phyloP scores from a whole-genome alignment of 2,888 invertebrate genomes.

The Taphrorychus bicolor region DNA sequence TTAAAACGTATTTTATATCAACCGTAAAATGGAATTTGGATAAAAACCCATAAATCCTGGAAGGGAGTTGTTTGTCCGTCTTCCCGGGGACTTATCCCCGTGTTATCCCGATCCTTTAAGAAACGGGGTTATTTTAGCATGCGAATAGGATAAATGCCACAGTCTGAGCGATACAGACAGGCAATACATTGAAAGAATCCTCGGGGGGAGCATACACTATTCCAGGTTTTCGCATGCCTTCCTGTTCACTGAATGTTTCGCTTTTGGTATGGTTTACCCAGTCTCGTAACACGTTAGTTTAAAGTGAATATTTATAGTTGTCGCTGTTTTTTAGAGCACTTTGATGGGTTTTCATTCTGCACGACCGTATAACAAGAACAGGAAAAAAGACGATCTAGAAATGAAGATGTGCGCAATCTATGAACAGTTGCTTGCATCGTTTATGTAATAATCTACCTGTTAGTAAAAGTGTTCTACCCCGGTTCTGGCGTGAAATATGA shows the following conservation, averaged over 20 bases:
- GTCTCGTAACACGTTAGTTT: not conserved
- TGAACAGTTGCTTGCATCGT: slow-evolving; percentile 28
- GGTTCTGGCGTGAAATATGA: slow-evolving; percentile 51
- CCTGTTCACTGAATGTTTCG: slow-evolving; percentile 20
- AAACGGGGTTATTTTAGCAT: slow-evolving; percentile 52
- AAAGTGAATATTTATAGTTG: no score
- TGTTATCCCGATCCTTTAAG: slow-evolving; percentile 41
- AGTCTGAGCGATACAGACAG: slow-evolving; percentile 55
- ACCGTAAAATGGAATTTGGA: slow-evolving; percentile 29
- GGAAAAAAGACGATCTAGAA: no score
- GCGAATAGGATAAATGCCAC: slow-evolving; percentile 54
- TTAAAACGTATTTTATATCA: slow-evolving; percentile 24
- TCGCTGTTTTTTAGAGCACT: no score
- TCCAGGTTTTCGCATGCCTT: slow-evolving; percentile 21
- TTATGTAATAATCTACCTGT: slow-evolving; percentile 42
- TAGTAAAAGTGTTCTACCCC: slow-evolving; percentile 34
- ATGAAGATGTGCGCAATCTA: slow-evolving; percentile 3
- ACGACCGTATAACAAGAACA: no score
- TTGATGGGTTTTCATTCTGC: no score
- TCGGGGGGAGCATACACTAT: slow-evolving; percentile 37
- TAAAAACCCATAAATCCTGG: slow-evolving; percentile 37
- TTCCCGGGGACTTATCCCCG: slow-evolving; percentile 34
- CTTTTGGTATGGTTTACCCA: not conserved
- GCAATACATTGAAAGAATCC: slow-evolving; percentile 51
- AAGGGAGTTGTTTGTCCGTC: slow-evolving; percentile 40